These are phyloP conservation scores for Trachurus trachurus DNA, from an alignment of 2,797 vertebrate species.

Conservation along the genomic window DNA sequence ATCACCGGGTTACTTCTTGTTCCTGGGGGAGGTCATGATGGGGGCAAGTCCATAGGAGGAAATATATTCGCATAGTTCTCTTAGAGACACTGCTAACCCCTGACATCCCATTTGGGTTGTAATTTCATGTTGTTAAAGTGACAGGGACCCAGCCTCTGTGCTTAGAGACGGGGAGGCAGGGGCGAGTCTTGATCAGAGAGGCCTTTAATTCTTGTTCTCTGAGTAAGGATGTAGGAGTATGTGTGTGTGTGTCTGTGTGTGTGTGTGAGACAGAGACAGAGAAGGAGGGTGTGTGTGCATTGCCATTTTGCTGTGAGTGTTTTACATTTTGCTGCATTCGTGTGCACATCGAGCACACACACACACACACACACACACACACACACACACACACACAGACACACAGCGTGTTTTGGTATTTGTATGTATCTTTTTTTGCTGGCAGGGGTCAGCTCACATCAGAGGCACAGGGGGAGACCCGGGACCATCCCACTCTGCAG, in stretches of 20 bases:
- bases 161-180: slow-evolving; percentile 65
- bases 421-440: slow-evolving; percentile 51
- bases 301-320: slow-evolving; percentile 3
- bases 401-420: slow-evolving; percentile 58
- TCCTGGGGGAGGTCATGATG: slow-evolving; percentile 88
- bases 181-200: slow-evolving; percentile 61
- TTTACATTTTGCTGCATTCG: slow-evolving; percentile 24
- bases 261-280: not conserved
- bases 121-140: slow-evolving; percentile 93
- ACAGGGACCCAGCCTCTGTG: slow-evolving; percentile 88
- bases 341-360: slow-evolving; percentile 10
- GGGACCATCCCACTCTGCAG: slow-evolving; percentile 49
- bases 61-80: slow-evolving; percentile 91
- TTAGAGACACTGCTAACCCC: slow-evolving; percentile 87
- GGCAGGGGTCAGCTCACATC: slow-evolving; percentile 65
- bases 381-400: not conserved
- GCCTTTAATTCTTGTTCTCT: slow-evolving; percentile 69
- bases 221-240: slow-evolving; percentile 11
- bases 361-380: not conserved
- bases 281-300: not conserved
- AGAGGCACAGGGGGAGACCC: slow-evolving; percentile 40
- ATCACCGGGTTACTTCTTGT: slow-evolving; percentile 88
- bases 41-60: slow-evolving; percentile 93
- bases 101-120: slow-evolving; percentile 92
- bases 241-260: not conserved